Base-by-base conservation (phyloP, 2,888 invertebrate species). In the Pristionchus maxplancki region DNA sequence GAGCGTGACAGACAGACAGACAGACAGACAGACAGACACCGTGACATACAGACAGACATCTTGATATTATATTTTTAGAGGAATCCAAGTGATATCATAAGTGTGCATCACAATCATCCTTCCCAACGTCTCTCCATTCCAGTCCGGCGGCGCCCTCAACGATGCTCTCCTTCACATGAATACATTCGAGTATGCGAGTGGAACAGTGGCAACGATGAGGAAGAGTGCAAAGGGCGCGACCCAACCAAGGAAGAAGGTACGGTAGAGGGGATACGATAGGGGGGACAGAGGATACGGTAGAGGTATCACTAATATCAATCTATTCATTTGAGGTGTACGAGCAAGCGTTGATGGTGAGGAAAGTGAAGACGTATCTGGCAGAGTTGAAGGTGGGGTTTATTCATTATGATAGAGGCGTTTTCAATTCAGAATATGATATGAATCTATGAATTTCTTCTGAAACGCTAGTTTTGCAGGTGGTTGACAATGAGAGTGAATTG, bases 321-420 rank as follows among this genome's bases (percentile, higher is more conserved):
- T 48, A 40, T 67, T 64, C 67, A 87, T 64, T 89, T 44, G 48
- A 94, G 92, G 89, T 95, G 44, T 95, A 95, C 89, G 95, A 95
- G 87, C 94, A 94, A 95, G 98, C 98, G 50, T 98, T 98, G 95
- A 99, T 99, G 99, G 98, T 98, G 88, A 96, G 98, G 50, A 96
- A 98, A 89, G 98, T 99, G 9, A 98, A 98, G 95, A 97, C 98
- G 4, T 99, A 99, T 95, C 96, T 99, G 89, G 97, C 97, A 91
- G 97, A 97, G 93, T 96, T 99, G 89, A 90, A 92, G 67, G 89
- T 89, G 48, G 1, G 40, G 0, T 28, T 31, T n/a, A 28, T 24
- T 53, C 17, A n/a, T 62, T 64, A 9, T 64, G 64, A 24, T 24
- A 64, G 24, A 5, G 6, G 2, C 31, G 1, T 67, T 9, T 2